Base-by-base conservation (phyloP, 2,113 vertebrate species). In the Camelus dromedarius region DNA sequence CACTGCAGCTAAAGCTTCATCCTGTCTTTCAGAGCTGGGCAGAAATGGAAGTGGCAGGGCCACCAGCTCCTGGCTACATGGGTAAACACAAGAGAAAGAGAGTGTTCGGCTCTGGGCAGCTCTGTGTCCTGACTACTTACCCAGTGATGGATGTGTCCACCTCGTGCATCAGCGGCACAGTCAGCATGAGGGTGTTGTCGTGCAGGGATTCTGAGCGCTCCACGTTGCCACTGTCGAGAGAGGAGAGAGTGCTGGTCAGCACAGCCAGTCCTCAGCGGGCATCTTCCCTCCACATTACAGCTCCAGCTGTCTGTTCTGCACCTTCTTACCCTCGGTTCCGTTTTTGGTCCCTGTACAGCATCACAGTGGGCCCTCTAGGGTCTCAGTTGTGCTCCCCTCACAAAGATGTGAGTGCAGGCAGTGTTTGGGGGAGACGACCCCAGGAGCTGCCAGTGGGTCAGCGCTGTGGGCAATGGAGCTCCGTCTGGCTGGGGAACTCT, bases 81-180 rank as follows among this genome's bases (percentile, higher is more conserved):
- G 26, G 15, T 82, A 96, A 96, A 96, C 26, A 83, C 81, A 48
- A 32, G 89, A 92, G 87, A 35, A 87, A 98, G 83, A 67, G 46
- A 0, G 19, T 22, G 94, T 96, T 84, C 91, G 54, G 24, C 60
- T 82, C 24, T 18, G 89, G 86, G 76, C 11, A 22, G 52, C 42
- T 20, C 19, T 28, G 46, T 1, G 32, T 18, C 13, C 8, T 15
- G 46, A 75, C 95, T 13, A 97, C 99, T 99, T 99, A 99, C 99
- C 99, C 99, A 1, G 97, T 99, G 94, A 99, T 98, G 62, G 99
- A 99, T 0, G 99, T 99, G 98, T 99, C 99, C 50, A 99, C 99
- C 98, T 99, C 99, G 18, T 99, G 99, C 97, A 99, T 98, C 96
- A 99, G 97, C 5, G 99, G 99, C 95, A 99, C 99, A 0, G 97